These are phyloP conservation scores for Myrmophylax atrothorax DNA, from an alignment of 2,113 vertebrate species.

Conservation along the genomic window DNA sequence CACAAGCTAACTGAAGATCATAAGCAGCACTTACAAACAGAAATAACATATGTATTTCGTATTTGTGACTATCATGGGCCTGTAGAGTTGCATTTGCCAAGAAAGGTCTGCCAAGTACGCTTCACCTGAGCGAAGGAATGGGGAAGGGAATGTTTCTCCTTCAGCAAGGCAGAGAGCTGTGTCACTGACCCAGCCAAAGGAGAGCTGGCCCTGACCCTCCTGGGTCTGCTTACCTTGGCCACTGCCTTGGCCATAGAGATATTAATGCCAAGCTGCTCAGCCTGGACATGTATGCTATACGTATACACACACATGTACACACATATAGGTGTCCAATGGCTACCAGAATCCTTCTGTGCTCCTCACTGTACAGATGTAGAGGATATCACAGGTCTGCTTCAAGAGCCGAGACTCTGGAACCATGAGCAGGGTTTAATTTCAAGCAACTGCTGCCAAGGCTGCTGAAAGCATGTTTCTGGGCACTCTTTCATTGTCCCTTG, in stretches of 20 bases:
- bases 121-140: background rate
- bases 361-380: background rate
- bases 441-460: background rate
- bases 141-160: background rate
- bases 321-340: background rate
- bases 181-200: background rate
- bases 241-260: background rate
- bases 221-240: background rate
- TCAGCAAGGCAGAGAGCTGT: background rate
- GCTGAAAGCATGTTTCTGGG: background rate
- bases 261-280: background rate
- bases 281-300: background rate
- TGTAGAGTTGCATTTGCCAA: background rate
- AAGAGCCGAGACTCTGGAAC: background rate
- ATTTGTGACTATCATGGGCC: background rate
- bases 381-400: background rate
- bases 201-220: background rate
- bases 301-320: rapidly evolving
- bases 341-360: background rate
- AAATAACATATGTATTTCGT: background rate
- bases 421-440: background rate
- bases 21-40: background rate
- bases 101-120: rapidly evolving
- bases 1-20: background rate
- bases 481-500: background rate